Conservation (phyloP, 2,797 vertebrate genomes). For the Momotus momota region DNA sequence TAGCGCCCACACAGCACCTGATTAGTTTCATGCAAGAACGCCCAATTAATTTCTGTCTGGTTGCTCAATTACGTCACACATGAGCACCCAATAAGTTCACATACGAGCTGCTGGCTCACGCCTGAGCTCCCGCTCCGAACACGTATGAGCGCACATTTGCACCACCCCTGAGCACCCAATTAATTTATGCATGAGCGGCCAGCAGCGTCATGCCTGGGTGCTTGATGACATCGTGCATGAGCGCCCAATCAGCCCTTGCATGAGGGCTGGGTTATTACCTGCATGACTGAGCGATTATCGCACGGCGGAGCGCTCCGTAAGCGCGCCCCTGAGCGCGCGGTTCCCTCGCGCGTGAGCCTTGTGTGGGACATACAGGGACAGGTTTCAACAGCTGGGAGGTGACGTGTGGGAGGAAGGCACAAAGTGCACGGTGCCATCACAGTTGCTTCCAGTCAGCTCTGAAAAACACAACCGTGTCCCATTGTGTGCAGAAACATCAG, state of each 20-base stretch:
- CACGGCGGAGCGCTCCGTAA: accelerated
- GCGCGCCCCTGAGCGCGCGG: accelerated
- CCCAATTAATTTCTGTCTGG: background rate
- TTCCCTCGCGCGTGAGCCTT: accelerated
- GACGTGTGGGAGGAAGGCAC: background rate
- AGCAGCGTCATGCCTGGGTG: background rate
- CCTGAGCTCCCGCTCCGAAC: background rate
- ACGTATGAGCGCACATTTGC: background rate
- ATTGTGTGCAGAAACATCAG: accelerated
- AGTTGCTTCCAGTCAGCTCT: background rate
- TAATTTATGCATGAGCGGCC: background rate
- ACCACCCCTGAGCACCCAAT: background rate
- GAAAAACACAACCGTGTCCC: accelerated
- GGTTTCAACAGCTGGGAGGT: background rate
- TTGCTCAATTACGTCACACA: background rate
- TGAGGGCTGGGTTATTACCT: accelerated
- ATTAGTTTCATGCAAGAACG: background rate
- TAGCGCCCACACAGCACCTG: background rate
- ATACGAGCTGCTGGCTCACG: background rate
- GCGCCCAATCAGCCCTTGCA: background rate
- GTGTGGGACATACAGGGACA: accelerated
- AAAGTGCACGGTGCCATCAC: accelerated
- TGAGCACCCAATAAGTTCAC: background rate
- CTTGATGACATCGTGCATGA: background rate
- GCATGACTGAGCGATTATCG: background rate